Evolutionary conservation across 2,113 vertebrate genomes (phyloP).

Genomic region (Arenaria interpres): DNA sequence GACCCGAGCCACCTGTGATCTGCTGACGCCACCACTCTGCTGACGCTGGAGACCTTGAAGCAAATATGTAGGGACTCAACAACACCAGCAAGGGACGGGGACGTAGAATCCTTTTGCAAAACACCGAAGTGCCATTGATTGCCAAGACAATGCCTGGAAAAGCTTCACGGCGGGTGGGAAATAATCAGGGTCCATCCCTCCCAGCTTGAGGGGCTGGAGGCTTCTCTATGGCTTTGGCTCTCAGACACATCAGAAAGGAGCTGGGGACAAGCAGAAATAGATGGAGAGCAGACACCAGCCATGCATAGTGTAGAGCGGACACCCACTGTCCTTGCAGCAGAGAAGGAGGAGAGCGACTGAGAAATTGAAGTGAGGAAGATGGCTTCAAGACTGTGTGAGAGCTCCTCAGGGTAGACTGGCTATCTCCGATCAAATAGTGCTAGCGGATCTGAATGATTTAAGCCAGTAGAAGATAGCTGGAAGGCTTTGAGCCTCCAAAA

Average conservation of each 20-base stretch:
- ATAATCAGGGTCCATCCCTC: background rate
- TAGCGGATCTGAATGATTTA: background rate
- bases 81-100: constrained; percentile 50
- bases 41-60: constrained; percentile 75
- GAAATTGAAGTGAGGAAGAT: background rate
- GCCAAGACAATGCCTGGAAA: constrained; percentile 68
- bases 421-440: background rate
- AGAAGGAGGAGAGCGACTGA: background rate
- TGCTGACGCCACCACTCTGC: constrained; percentile 63
- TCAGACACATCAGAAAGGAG: accelerated
- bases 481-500: background rate
- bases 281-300: background rate
- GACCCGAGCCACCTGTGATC: constrained; percentile 69
- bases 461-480: background rate
- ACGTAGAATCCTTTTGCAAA: constrained; percentile 52
- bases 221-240: background rate
- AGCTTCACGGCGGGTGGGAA: constrained; percentile 6
- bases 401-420: background rate
- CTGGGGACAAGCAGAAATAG: background rate
- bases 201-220: background rate
- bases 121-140: constrained; percentile 57
- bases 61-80: constrained; percentile 28
- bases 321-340: background rate
- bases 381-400: background rate
- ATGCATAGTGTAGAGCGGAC: accelerated